Evolutionary conservation across 2,888 invertebrate species (phyloP).

Genomic region (Cataglyphis rosenhaueri): DNA sequence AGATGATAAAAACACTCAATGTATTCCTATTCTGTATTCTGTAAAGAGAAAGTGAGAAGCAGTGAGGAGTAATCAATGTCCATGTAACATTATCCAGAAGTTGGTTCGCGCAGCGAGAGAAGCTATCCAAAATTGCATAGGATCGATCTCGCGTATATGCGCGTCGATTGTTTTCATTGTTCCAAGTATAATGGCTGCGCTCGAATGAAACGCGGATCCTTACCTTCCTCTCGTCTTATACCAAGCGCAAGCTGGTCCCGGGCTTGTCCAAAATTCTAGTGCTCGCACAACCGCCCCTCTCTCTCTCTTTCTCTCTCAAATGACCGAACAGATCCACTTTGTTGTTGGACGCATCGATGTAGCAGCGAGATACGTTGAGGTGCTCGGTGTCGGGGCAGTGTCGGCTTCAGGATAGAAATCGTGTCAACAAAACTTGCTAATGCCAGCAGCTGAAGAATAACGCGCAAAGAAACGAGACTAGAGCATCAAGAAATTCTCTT

Average conservation of each 20-base stretch:
- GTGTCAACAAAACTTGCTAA: slow-evolving; percentile 39
- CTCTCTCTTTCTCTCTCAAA: slow-evolving; percentile 58
- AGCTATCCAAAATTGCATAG: slow-evolving; percentile 1
- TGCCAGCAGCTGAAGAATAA: slow-evolving; percentile 3
- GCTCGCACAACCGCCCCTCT: slow-evolving; percentile 63
- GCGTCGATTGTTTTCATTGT: slow-evolving; percentile 69
- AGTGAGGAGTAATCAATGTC: too few relatives aligned
- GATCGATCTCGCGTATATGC: slow-evolving; percentile 40
- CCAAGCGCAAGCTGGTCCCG: slow-evolving; percentile 77
- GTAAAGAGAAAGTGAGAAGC: not conserved
- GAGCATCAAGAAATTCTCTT: slow-evolving; percentile 10
- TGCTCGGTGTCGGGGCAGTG: slow-evolving; percentile 8
- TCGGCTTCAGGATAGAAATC: slow-evolving; percentile 3
- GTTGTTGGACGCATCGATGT: slow-evolving; percentile 62
- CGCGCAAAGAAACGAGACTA: not conserved
- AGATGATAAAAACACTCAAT: too few relatives aligned
- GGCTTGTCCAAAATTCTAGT: slow-evolving; percentile 80
- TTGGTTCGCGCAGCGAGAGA: not conserved
- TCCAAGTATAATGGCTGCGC: slow-evolving; percentile 76
- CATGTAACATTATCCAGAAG: not conserved
- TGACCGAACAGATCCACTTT: slow-evolving; percentile 63
- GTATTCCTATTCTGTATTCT: not conserved
- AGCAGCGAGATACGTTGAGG: slow-evolving; percentile 47
- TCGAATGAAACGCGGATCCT: slow-evolving; percentile 75
- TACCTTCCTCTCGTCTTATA: slow-evolving; percentile 61